phyloP scores from a whole-genome alignment of 92 coral and sea anemone genomes.

The Parazoanthus swiftii region DNA sequence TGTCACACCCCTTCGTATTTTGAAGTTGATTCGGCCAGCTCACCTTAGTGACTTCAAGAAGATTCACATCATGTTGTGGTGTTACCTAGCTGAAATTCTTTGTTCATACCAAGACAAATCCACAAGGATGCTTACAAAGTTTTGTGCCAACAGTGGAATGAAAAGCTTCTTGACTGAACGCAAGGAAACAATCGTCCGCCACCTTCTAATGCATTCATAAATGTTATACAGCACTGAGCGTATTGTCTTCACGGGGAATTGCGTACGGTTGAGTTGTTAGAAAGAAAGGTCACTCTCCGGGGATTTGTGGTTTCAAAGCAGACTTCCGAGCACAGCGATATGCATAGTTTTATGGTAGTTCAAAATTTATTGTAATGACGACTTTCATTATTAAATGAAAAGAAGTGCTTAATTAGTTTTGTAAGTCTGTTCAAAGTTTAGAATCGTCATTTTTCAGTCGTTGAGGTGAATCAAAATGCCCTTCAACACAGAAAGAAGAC shows the following conservation, averaged over 20 bases:
- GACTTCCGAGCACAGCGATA: no score
- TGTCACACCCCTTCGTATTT: neutral
- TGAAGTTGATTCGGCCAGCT: neutral
- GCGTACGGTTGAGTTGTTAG: neutral
- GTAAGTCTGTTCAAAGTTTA: neutral
- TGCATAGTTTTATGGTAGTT: neutral
- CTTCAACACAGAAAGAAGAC: neutral
- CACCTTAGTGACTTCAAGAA: neutral
- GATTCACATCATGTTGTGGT: neutral
- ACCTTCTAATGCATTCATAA: neutral
- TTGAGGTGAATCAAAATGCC: neutral
- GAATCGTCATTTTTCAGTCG: neutral
- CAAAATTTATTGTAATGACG: neutral
- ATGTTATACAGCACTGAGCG: neutral
- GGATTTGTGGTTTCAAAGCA: neutral
- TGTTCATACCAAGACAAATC: neutral
- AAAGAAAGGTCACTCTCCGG: neutral
- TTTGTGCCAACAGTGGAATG: neutral
- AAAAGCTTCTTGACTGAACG: neutral
- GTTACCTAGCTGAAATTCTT: neutral
- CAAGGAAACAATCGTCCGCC: neutral
- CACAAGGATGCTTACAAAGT: neutral
- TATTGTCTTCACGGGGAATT: conserved; percentile 12
- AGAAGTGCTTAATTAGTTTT: neutral
- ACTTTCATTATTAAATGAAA: neutral